phyloP scores from a whole-genome alignment of 2,797 vertebrate species.

The Ciconia nigra region DNA sequence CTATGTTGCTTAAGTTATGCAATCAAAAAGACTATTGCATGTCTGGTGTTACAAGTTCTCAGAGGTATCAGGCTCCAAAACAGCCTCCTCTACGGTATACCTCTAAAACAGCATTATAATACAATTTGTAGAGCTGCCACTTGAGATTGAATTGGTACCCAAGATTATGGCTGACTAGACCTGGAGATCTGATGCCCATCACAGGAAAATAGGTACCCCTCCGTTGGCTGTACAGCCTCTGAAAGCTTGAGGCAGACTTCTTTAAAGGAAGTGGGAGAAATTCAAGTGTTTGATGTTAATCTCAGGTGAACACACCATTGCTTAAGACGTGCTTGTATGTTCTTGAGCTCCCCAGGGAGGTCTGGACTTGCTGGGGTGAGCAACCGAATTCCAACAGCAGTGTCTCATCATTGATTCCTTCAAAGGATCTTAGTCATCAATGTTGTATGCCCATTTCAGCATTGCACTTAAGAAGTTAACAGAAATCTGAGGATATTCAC shows the following conservation, averaged over 20 bases:
- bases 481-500: neutral
- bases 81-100: neutral
- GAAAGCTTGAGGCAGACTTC: neutral
- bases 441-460: neutral
- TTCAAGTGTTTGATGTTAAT: neutral
- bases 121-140: neutral
- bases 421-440: neutral
- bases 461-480: neutral
- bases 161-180: neutral
- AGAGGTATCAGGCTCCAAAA: neutral
- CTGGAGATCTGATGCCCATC: neutral
- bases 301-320: neutral
- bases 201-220: neutral
- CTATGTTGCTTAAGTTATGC: neutral
- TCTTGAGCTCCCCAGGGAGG: neutral
- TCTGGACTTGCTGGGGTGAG: neutral
- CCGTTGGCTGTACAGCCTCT: neutral
- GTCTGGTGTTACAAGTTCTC: neutral
- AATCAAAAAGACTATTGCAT: neutral
- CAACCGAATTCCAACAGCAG: neutral
- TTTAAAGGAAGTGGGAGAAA: neutral
- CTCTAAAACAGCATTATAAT: neutral
- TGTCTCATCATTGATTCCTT: neutral
- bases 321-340: neutral
- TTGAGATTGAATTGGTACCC: neutral